Evolutionary conservation across 2,113 vertebrate genomes (phyloP), one percentile per base, ranked within the genome.

Genomic region (Periophthalmus modestus): DNA sequence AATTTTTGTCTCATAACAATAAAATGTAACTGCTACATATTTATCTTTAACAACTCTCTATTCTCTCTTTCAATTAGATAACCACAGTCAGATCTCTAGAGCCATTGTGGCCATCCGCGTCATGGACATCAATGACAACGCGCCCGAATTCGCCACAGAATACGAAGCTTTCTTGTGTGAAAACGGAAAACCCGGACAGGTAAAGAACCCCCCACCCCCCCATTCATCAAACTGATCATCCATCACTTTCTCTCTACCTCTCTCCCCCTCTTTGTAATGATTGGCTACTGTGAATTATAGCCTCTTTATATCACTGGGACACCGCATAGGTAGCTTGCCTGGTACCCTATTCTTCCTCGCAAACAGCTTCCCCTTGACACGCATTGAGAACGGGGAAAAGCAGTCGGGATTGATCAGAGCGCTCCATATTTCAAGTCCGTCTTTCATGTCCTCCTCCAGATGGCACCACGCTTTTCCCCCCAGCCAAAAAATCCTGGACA

Each of bases 91-190:
- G 91, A 96, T 98, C 85, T 98, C 97, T 54, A 93, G 97, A 74
- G 95, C 95, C 18, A 95, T 96, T 50, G 96, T 99, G 83, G 95
- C 96, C 72, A 97, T 99, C 91, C 95, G 96, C 93, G 97, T 99
- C 77, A 95, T 98, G 77, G 97, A 99, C 91, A 95, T 98, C 85
- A 99, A 99, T n/a, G 97, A 99, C 94, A 99, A 99, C 3, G 97
- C 97, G 73, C 97, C 97, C 4, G 96, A 98, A 88, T 97, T 99
- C 89, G 96, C 96, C 75, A 95, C 94, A 0, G 95, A 98, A 84
- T 95, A 97, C 23, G 96, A 99, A 90, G 95, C 97, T 62, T 97
- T 96, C 89, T 93, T 99, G 66, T 99, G 97, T 91, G 97, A 99
- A 89, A 99, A 98, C 80, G 96, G 97, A 87, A 98, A 97, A 92